phyloP scores from a whole-genome alignment of 2,113 vertebrate genomes.

The Ivindomyrus marchei region DNA sequence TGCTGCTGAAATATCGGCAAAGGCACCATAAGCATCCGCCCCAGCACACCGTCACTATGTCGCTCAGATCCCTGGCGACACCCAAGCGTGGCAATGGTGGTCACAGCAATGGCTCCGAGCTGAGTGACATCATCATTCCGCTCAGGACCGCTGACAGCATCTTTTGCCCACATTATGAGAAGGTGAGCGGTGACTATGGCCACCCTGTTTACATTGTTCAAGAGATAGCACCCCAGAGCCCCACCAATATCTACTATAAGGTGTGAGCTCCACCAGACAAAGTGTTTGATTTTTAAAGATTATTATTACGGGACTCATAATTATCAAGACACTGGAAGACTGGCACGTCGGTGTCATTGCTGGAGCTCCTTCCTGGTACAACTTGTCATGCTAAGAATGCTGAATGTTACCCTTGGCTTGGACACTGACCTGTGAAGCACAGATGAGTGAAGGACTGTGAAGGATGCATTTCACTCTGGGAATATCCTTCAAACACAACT shows the following conservation, averaged over 20 bases:
- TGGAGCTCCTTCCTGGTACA: neutral
- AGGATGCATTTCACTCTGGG: neutral
- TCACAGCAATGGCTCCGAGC: slow-evolving; percentile 87
- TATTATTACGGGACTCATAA: neutral
- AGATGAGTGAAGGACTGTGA: neutral
- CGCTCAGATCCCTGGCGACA: slow-evolving; percentile 84
- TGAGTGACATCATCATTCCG: slow-evolving; percentile 91
- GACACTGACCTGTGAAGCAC: neutral
- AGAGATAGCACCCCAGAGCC: slow-evolving; percentile 90
- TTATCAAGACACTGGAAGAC: neutral
- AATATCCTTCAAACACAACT: neutral
- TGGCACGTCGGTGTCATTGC: neutral
- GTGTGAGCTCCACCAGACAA: slow-evolving; percentile 63
- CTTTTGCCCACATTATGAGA: slow-evolving; percentile 92
- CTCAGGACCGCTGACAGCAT: slow-evolving; percentile 84
- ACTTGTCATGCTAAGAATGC: neutral
- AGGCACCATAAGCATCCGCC: slow-evolving; percentile 73
- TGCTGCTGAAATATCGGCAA: slow-evolving; percentile 73
- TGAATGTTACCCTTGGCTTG: neutral
- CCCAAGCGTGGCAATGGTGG: slow-evolving; percentile 76
- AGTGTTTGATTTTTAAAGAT: neutral
- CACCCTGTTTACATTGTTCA: slow-evolving; percentile 96
- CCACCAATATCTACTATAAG: slow-evolving; percentile 97
- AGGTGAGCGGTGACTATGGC: slow-evolving; percentile 90
- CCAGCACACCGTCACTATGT: slow-evolving; percentile 77